Evolutionary conservation across 2,113 vertebrate genomes (phyloP).

Genomic region (Leuciscus idus): DNA sequence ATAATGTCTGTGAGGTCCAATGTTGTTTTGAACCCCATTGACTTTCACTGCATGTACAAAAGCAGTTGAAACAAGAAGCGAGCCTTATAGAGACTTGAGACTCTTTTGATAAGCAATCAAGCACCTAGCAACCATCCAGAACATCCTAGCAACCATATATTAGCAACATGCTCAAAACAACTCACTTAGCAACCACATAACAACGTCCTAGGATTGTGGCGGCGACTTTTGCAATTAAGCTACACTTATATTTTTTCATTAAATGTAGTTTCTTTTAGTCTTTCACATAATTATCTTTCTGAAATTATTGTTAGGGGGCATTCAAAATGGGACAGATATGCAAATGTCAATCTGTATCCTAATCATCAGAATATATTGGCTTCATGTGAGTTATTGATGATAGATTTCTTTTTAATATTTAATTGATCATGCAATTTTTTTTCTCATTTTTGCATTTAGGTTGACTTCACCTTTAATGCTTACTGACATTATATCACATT

Average conservation of each 20-base stretch:
- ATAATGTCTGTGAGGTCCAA: too few relatives aligned
- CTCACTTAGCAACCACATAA: background rate
- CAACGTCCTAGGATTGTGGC: too few relatives aligned
- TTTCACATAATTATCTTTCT: background rate
- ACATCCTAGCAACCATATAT: background rate
- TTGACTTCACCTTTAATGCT: background rate
- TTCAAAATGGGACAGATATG: background rate
- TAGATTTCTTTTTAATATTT: background rate
- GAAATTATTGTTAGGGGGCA: background rate
- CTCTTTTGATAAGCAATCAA: background rate
- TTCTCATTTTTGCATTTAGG: background rate
- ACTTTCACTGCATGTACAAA: background rate
- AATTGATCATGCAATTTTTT: background rate
- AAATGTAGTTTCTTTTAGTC: too few relatives aligned
- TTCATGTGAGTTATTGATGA: background rate
- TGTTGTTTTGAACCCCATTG: background rate
- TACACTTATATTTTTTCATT: too few relatives aligned
- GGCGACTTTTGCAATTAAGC: too few relatives aligned
- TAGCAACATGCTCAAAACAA: background rate
- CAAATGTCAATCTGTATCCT: background rate
- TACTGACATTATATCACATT: too few relatives aligned
- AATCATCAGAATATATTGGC: background rate
- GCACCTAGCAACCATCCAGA: background rate
- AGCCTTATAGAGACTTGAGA: background rate
- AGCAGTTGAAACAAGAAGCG: background rate